Evolutionary conservation across 1,140 invertebrate genomes (phyloP).

Genomic region (Procambarus virginalis): DNA sequence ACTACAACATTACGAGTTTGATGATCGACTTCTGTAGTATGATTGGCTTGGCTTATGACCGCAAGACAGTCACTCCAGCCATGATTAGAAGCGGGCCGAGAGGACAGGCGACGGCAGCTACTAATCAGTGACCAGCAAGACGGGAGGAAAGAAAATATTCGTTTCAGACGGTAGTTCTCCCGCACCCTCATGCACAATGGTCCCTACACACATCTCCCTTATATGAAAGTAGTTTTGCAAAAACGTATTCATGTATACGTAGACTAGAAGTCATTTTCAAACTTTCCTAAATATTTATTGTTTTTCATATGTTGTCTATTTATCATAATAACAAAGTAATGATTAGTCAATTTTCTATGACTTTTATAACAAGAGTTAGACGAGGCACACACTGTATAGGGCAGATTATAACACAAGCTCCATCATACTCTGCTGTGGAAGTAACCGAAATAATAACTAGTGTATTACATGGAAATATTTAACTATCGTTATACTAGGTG

Average conservation of each 20-base stretch:
- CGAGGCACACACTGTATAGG: not conserved
- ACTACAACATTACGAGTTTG: slow-evolving; percentile 80
- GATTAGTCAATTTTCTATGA: not conserved
- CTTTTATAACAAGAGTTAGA: not conserved
- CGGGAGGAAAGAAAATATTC: not conserved
- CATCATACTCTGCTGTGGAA: too few species aligned
- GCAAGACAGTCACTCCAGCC: slow-evolving; percentile 80
- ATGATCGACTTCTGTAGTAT: slow-evolving; percentile 87
- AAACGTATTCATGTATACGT: not conserved
- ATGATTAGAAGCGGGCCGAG: slow-evolving; percentile 77
- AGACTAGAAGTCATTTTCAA: not conserved
- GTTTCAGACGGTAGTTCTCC: not conserved
- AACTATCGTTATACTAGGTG: not conserved
- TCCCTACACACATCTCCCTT: not conserved
- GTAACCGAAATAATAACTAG: too few species aligned
- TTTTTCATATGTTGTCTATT: not conserved
- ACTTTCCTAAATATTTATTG: not conserved
- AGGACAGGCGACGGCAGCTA: slow-evolving; percentile 79
- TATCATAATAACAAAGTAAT: not conserved
- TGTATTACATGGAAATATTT: not conserved
- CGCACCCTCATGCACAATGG: not conserved
- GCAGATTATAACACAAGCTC: not conserved
- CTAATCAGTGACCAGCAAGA: not conserved
- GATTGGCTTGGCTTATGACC: slow-evolving; percentile 85
- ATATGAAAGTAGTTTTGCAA: not conserved